Conservation (phyloP, 2,888 invertebrate species). For the Galerucella calmariensis region DNA sequence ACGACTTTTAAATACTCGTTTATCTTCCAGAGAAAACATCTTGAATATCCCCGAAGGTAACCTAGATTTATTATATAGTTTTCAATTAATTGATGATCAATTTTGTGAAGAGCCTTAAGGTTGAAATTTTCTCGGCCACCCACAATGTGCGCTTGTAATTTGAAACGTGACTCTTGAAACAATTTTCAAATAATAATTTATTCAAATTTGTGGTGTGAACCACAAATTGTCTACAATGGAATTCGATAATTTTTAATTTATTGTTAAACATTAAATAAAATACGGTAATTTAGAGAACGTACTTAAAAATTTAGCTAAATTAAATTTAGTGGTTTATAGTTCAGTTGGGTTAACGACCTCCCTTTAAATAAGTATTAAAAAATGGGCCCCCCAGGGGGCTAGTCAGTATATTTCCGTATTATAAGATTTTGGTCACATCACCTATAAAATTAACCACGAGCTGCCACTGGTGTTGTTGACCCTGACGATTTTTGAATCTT, state of each 20-base stretch:
- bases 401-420: no score
- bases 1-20: no score
- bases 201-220: slow-evolving; percentile 27
- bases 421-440: no score
- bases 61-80: slow-evolving; percentile 2
- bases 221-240: slow-evolving; percentile 19
- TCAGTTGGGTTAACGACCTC: no score
- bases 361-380: no score
- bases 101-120: slow-evolving; percentile 19
- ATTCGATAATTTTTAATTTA: slow-evolving; percentile 19
- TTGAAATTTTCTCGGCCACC: slow-evolving; percentile 23
- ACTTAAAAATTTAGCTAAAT: not conserved
- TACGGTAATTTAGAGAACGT: not conserved
- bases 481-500: no score
- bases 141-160: slow-evolving; percentile 24
- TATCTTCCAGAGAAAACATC: no score
- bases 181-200: slow-evolving; percentile 26
- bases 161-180: slow-evolving; percentile 24
- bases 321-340: not conserved
- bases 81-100: slow-evolving; percentile 19
- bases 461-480: no score
- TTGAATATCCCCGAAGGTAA: no score
- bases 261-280: not conserved
- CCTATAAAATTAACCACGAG: no score
- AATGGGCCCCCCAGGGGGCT: no score